A percentile compares a stretch with the other conserved stretches of the same genome.
phyloP scores from a whole-genome alignment of 2,113 vertebrate genomes.

The Agapornis roseicollis region DNA sequence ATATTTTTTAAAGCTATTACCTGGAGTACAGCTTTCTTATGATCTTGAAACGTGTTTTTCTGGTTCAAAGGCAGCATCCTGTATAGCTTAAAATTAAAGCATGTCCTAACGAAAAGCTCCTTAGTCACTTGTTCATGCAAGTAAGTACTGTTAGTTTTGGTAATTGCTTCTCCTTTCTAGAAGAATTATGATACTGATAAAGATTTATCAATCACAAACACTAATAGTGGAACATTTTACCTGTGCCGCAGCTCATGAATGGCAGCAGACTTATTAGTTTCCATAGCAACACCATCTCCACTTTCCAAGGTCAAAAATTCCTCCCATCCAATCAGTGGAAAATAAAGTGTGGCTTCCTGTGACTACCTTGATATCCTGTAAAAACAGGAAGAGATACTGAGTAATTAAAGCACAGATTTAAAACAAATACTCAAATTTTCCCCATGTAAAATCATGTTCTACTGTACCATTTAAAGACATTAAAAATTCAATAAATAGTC shows the following conservation, averaged over 20 bases:
- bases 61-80: constrained; percentile 26
- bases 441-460: background rate
- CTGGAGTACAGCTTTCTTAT: background rate
- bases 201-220: constrained; percentile 79
- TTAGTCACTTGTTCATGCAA: constrained; percentile 20
- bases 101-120: background rate
- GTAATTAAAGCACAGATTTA: background rate
- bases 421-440: background rate
- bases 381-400: constrained; percentile 55
- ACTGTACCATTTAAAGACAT: fast-evolving
- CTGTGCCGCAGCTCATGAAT: constrained; percentile 86
- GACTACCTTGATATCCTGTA: constrained; percentile 45
- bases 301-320: constrained; percentile 89
- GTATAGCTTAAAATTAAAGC: background rate
- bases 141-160: constrained; percentile 11
- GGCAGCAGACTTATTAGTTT: constrained; percentile 92
- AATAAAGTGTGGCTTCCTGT: constrained; percentile 58
- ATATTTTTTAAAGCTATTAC: background rate
- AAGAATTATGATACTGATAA: constrained; percentile 72
- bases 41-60: background rate
- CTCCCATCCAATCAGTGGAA: constrained; percentile 76
- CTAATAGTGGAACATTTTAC: constrained; percentile 80
- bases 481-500: background rate
- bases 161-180: constrained; percentile 5
- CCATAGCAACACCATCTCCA: constrained; percentile 95